Conservation (phyloP, 2,888 invertebrate species). For the Calliphora vomitoria region DNA sequence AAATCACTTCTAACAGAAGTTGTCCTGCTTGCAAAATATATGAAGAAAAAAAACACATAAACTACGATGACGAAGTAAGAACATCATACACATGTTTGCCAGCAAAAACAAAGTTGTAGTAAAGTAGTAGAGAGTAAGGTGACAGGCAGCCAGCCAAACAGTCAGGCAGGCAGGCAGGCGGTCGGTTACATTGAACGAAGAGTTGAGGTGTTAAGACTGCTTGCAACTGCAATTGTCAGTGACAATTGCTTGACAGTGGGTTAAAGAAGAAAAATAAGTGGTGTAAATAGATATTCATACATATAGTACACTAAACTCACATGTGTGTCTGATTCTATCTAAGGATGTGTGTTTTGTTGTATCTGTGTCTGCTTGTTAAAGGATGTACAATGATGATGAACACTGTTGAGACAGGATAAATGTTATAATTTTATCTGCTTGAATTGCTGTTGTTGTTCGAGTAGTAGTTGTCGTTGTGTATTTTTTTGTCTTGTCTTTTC, state of each 20-base stretch:
- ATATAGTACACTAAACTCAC: background rate
- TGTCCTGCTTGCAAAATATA: conserved; percentile 15
- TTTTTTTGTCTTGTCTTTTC: conserved; percentile 2
- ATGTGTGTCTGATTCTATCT: background rate
- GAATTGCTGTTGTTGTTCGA: conserved; percentile 42
- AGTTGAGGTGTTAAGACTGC: conserved; percentile 55
- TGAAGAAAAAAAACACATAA: background rate
- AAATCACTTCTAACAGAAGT: conserved; percentile 48
- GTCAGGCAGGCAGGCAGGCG: conserved; percentile 12
- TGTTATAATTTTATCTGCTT: conserved; percentile 62
- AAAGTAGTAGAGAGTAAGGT: background rate
- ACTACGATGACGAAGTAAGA: conserved; percentile 22
- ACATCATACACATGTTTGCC: conserved; percentile 37
- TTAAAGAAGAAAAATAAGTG: conserved; percentile 21
- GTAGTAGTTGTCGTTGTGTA: background rate
- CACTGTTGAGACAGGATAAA: conserved; percentile 63
- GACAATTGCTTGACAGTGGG: conserved; percentile 65
- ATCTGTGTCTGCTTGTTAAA: conserved; percentile 15
- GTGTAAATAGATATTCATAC: background rate
- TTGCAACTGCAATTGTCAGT: conserved; percentile 69
- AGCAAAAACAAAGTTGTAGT: background rate
- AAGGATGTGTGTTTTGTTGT: background rate
- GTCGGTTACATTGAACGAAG: background rate
- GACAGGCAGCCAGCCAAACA: background rate
- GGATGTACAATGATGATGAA: conserved; percentile 49